Conservation (phyloP, 2,113 vertebrate genomes). For the Scopus umbretta region DNA sequence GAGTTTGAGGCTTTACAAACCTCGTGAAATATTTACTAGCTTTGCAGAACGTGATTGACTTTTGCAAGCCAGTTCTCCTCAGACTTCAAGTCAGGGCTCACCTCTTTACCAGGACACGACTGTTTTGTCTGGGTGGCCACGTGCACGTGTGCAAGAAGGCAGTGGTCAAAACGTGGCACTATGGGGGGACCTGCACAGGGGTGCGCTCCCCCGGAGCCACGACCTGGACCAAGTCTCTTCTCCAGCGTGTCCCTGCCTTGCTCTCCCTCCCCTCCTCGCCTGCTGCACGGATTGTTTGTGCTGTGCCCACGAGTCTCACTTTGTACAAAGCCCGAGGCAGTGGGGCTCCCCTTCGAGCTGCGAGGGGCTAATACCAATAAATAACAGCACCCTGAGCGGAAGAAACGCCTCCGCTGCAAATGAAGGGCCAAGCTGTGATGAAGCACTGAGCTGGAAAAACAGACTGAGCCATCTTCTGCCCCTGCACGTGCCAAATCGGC, state of each 20-base stretch:
- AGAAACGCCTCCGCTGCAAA: background rate
- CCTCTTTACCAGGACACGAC: background rate
- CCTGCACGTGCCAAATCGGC: background rate
- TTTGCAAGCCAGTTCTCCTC: background rate
- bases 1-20: background rate
- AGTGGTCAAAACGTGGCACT: background rate
- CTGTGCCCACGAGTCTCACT: background rate
- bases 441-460: background rate
- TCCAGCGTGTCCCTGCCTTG: background rate
- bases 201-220: background rate
- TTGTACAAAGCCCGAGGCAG: background rate
- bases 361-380: background rate
- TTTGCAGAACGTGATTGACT: background rate
- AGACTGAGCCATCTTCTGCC: background rate
- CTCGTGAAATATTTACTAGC: background rate
- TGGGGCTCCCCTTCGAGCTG: background rate
- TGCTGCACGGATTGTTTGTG: background rate
- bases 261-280: background rate
- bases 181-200: background rate
- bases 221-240: background rate
- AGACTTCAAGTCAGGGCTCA: background rate
- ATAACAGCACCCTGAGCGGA: background rate
- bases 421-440: background rate
- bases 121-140: rapidly evolving
- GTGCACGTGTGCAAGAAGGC: rapidly evolving